phyloP scores from a whole-genome alignment of 2,888 invertebrate species.

The Drosophila multiciliata region DNA sequence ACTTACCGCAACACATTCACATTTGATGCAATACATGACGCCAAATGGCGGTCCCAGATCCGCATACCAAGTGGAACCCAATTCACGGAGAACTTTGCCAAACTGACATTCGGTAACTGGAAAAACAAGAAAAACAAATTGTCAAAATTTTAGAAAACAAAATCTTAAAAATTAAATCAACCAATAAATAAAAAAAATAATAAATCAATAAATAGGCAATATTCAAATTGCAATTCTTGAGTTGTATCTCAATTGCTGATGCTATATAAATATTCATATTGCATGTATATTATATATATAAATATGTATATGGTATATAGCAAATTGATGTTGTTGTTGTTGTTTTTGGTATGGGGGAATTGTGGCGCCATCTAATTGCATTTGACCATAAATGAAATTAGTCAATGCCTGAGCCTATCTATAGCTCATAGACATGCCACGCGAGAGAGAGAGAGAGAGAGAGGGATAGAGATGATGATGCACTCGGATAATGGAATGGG shows the following conservation, averaged over 20 bases:
- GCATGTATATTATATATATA: conserved; percentile 7
- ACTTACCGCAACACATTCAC: conserved; percentile 97
- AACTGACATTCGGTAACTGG: conserved; percentile 95
- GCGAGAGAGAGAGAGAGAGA: not conserved
- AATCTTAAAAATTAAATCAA: conserved; percentile 6
- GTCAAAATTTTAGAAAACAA: conserved; percentile 14
- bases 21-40: conserved; percentile 97
- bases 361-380: conserved; percentile 69
- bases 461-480: not conserved
- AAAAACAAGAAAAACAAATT: conserved; percentile 57
- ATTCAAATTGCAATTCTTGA: conserved; percentile 5
- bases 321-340: conserved; percentile 14
- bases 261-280: conserved; percentile 17
- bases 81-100: conserved; percentile 93
- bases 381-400: conserved; percentile 60
- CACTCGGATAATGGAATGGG: not conserved
- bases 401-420: conserved; percentile 54
- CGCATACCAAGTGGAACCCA: conserved; percentile 96
- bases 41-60: conserved; percentile 97
- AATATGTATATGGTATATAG: conserved; percentile 9
- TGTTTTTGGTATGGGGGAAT: conserved; percentile 38
- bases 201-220: not conserved
- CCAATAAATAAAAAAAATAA: not conserved
- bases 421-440: conserved; percentile 21
- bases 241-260: conserved; percentile 10